Conservation (phyloP, 1,140 invertebrate species). For the Bicyclus anynana region DNA sequence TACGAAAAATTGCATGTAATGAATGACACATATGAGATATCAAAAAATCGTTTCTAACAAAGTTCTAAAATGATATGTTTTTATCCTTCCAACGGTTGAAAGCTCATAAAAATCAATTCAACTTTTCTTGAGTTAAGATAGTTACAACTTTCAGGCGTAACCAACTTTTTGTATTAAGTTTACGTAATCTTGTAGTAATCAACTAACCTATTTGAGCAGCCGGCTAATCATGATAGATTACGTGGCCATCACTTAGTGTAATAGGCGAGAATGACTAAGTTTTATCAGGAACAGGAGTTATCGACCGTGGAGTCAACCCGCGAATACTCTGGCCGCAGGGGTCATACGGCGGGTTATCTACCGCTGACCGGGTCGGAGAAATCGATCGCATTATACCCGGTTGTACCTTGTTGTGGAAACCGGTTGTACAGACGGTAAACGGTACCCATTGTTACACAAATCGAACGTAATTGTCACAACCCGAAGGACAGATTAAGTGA, state of each 20-base stretch:
- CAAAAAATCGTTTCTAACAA: no score
- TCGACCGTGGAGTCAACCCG: slow-evolving; percentile 28
- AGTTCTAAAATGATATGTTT: no score
- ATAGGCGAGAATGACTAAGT: slow-evolving; percentile 18
- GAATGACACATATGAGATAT: no score
- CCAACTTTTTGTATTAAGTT: no score
- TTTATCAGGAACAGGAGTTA: slow-evolving; percentile 15
- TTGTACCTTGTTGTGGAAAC: slow-evolving; percentile 1
- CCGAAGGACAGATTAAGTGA: no score
- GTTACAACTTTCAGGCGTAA: no score
- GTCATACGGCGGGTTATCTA: slow-evolving; percentile 31
- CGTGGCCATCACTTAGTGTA: slow-evolving; percentile 4
- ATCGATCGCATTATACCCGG: slow-evolving; percentile 29
- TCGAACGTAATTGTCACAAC: no score
- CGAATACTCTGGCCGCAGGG: slow-evolving; percentile 24
- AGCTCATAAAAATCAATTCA: no score
- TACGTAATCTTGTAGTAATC: neutral
- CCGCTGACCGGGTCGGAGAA: slow-evolving; percentile 44
- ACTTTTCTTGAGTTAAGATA: no score
- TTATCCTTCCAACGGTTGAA: no score
- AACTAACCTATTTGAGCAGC: neutral
- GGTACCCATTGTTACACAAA: no score
- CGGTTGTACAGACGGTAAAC: neutral
- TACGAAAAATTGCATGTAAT: no score
- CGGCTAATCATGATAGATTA: neutral